phyloP scores from a whole-genome alignment of 2,113 vertebrate species.

The Thalassoma bifasciatum region DNA sequence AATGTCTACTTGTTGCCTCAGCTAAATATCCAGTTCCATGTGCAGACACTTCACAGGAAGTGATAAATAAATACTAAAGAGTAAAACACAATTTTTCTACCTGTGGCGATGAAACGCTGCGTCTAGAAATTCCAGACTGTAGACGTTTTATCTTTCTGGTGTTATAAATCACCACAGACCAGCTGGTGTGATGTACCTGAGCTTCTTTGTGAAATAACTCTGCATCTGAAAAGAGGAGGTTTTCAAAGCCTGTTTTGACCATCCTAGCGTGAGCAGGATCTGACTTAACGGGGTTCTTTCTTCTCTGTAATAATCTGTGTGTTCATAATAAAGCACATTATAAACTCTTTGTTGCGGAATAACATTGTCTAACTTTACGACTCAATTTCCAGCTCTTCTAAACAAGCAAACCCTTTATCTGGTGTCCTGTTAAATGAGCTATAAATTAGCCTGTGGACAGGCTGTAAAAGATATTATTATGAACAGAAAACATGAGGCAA shows the following conservation, averaged over 20 bases:
- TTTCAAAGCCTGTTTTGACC: neutral
- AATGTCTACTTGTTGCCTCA: slow-evolving; percentile 3
- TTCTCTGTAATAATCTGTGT: slow-evolving; percentile 6
- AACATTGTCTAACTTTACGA: slow-evolving; percentile 7
- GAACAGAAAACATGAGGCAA: slow-evolving; percentile 13
- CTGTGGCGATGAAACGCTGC: slow-evolving; percentile 3
- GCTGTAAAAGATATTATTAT: slow-evolving; percentile 15
- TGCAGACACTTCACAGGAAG: slow-evolving; percentile 2
- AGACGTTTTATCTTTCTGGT: slow-evolving; percentile 25
- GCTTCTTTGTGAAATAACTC: slow-evolving; percentile 27
- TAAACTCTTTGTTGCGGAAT: neutral
- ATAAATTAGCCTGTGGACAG: neutral
- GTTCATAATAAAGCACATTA: neutral
- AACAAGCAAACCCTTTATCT: slow-evolving; percentile 14
- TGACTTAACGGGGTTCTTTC: neutral
- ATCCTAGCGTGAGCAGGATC: too few relatives aligned
- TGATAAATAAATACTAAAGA: slow-evolving; percentile 27
- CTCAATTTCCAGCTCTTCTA: slow-evolving; percentile 4
- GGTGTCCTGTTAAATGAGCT: slow-evolving; percentile 12
- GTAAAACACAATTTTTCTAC: slow-evolving; percentile 3
- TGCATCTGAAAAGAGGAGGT: slow-evolving; percentile 25
- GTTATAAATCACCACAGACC: slow-evolving; percentile 30
- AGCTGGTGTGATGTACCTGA: slow-evolving; percentile 37
- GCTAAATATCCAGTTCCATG: slow-evolving; percentile 3
- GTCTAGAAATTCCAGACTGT: too few relatives aligned